Conservation (phyloP, 2,888 invertebrate species). For the Drosophila stalkeri region DNA sequence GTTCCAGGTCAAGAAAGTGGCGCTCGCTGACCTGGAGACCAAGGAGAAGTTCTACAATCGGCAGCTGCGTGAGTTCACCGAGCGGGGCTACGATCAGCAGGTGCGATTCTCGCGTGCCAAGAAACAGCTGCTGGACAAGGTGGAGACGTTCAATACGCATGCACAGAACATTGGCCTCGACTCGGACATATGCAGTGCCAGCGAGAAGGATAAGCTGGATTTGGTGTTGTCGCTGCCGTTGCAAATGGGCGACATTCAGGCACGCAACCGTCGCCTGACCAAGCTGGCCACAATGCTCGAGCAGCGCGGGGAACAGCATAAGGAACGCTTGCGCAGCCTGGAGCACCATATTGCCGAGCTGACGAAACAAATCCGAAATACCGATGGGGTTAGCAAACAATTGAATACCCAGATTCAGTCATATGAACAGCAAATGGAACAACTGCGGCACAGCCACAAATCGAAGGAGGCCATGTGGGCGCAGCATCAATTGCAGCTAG, state of each 20-base stretch:
- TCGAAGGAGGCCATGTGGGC: constrained; percentile 18
- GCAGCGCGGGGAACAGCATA: constrained; percentile 18
- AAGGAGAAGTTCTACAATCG: constrained; percentile 68
- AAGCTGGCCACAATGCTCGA: constrained; percentile 29
- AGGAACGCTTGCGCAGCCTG: constrained; percentile 39
- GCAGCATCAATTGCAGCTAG: constrained; percentile 38
- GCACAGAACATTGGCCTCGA: constrained; percentile 65
- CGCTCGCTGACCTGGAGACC: constrained; percentile 63
- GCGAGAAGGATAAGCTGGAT: constrained; percentile 50
- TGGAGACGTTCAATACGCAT: constrained; percentile 68
- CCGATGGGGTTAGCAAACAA: constrained; percentile 17
- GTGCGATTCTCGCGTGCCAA: constrained; percentile 72
- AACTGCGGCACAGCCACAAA: constrained; percentile 35
- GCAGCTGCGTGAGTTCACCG: constrained; percentile 65
- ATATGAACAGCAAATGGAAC: constrained; percentile 29
- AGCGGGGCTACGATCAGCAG: constrained; percentile 74
- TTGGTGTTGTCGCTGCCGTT: constrained; percentile 59
- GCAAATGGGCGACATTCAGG: constrained; percentile 30
- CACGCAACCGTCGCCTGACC: constrained; percentile 25
- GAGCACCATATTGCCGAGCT: constrained; percentile 36
- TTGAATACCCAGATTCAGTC: constrained; percentile 32
- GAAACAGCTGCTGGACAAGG: constrained; percentile 71
- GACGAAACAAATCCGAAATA: constrained; percentile 9
- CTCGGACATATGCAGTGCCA: constrained; percentile 48
- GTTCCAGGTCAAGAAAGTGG: constrained; percentile 65